Base-by-base conservation (phyloP, 2,113 vertebrate species). In the Callithrix jacchus region DNA sequence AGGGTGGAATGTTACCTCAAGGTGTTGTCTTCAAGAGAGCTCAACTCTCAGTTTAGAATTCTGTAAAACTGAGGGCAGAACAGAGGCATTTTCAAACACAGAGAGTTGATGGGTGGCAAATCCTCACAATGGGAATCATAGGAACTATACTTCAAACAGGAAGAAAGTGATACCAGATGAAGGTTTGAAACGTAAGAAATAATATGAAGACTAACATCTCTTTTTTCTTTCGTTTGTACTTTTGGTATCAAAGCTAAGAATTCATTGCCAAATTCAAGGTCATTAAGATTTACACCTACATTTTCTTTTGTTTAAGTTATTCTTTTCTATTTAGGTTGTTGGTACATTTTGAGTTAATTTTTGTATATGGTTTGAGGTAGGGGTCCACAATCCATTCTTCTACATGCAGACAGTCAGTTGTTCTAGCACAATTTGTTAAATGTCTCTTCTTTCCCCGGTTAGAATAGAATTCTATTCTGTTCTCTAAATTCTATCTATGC, bases 401-500 rank as follows among this genome's bases (percentile, higher is more conserved):
- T 66, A 47, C 27, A 4, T 20, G 3, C 37, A 23, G 74, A 47
- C 58, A 3, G 2, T 11, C 10, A 35, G 2, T 56, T 18, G 27
- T 30, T 49, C 8, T 17, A 30, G 3, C 61, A 3, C n/a, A 47
- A 6, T 25, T 23, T 86, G 30, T 56, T 56, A 40, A 7, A 20
- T 42, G 1, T 79, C 49, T 32, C 3, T n/a, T 52, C 42, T 64
- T 45, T 86, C 54, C 45, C 71, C 13, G 4, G 49, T 52, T 52
- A 52, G 49, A 52, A 52, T 52, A 17, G 49, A 52, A 52, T 52
- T 52, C 49, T 52, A 1, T 56, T 82, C 52, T 66, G 0, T 8
- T 42, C 9, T 18, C 0, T 11, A 20, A 42, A 32, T n/a, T 47
- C 1, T 6, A 0, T 54, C 70, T 80, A 1, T 77, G 25, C 21